Percentiles rank a stretch among this genome's conserved stretches.
Conservation (phyloP, 2,888 invertebrate species). For the Luffia ferchaultella region DNA sequence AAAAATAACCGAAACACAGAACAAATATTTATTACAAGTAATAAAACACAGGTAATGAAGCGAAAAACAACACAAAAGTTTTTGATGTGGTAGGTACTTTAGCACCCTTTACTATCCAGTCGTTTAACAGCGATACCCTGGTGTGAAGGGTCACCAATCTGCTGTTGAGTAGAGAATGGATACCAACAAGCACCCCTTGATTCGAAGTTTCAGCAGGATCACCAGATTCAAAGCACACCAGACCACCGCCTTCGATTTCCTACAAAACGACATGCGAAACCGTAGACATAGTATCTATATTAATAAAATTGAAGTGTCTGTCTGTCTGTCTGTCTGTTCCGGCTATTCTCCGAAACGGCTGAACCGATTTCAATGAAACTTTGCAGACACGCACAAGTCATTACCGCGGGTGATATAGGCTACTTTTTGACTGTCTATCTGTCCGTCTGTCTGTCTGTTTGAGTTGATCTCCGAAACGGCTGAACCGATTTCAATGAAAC, state of each 20-base stretch:
- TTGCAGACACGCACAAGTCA: background rate
- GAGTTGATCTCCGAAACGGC: no score
- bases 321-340: no score
- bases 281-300: background rate
- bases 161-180: slow-evolving; percentile 28
- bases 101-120: slow-evolving; percentile 28
- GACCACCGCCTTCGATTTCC: slow-evolving; percentile 38
- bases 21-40: slow-evolving; percentile 6
- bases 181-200: slow-evolving; percentile 34
- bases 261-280: slow-evolving; percentile 17
- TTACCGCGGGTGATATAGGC: background rate
- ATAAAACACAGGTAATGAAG: slow-evolving; percentile 5
- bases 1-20: background rate
- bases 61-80: slow-evolving; percentile 7
- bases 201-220: slow-evolving; percentile 27
- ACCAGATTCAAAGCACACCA: slow-evolving; percentile 34
- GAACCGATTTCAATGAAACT: background rate
- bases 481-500: no score
- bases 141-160: slow-evolving; percentile 29
- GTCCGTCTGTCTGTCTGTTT: no score
- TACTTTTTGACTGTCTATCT: background rate
- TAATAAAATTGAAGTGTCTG: background rate
- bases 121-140: slow-evolving; percentile 23
- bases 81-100: slow-evolving; percentile 3
- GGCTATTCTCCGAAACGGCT: background rate